Evolutionary conservation across 2,888 invertebrate species (phyloP), one percentile per base, ranked within the genome.

Genomic region (Tetragonisca angustula): DNA sequence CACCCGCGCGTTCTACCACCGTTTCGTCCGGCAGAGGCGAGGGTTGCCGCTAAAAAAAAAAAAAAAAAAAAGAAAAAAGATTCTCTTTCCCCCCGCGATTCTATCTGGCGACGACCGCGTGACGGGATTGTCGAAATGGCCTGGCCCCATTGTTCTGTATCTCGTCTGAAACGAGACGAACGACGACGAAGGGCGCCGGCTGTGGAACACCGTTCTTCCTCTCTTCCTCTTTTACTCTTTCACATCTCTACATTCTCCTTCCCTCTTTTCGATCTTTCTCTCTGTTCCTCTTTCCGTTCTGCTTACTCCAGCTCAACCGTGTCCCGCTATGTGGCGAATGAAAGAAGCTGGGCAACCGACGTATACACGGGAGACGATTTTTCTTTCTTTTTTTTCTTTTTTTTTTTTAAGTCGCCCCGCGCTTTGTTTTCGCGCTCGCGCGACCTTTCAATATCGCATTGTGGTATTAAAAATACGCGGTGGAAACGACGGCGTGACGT

Each of bases 121-220:
- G 84, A 89, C 90, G 87, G 81, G 83, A 88, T 90, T 83, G 89
- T 90, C 82, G 87, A 88, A 88, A 89, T 85, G 88, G 80, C 77
- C 70, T 43, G 79, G 69, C 79, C 6, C 65, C 75, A 89, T 88
- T 90, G 89, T 89, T 89, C 90, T 79, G 84, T 84, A 83, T 83
- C 87, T 89, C 86, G 78, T 84, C 43, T 43, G 81, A 74, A 76
- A 85, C 87, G 79, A 69, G 74, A 81, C 85, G 74, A 71, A 68
- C 77, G 76, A 68, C 67, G 79, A 43, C 43, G 43, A 43, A 72
- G 83, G 76, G 76, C 83, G 85, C 86, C 86, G 85, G 89, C 87
- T 88, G 84, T 76, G 76, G 59, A 52, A 70, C 59, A 79, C 78
- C 67, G 69, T 78, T 72, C 74, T 24, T n/a, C 50, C 21, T 74